A percentile compares a stretch with the other conserved stretches of the same genome.
Conservation (phyloP, 2,888 invertebrate genomes). For the Cryptophagus acutangulus region DNA sequence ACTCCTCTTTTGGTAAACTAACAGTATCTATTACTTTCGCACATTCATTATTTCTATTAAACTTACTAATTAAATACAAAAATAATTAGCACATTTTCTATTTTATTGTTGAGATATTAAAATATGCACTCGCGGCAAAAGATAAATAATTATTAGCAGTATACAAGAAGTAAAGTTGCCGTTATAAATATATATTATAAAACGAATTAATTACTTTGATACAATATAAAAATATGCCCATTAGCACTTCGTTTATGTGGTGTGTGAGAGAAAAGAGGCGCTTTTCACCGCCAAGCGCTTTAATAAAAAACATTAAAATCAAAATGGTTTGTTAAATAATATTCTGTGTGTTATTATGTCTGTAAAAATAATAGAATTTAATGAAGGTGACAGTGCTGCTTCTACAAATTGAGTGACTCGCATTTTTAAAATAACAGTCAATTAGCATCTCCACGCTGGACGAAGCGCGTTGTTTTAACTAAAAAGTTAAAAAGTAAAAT, state of each 20-base stretch:
- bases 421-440: conserved; percentile 42
- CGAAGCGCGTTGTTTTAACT: conserved; percentile 39
- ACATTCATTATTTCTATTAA: too few relatives aligned
- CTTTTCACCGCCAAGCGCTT: neutral
- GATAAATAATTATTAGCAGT: too few relatives aligned
- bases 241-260: conserved; percentile 5
- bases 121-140: too few relatives aligned
- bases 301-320: conserved; percentile 10
- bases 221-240: conserved; percentile 11
- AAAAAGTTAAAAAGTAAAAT: conserved; percentile 32
- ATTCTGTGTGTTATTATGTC: conserved; percentile 32
- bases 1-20: too few relatives aligned
- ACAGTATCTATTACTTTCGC: too few relatives aligned
- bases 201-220: conserved; percentile 5
- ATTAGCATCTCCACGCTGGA: conserved; percentile 35
- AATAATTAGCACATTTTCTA: too few relatives aligned
- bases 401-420: conserved; percentile 38
- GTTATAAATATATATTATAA: neutral
- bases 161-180: conserved; percentile 16
- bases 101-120: too few relatives aligned
- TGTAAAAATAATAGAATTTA: conserved; percentile 39
- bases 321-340: conserved; percentile 17
- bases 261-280: neutral
- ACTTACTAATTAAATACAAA: too few relatives aligned
- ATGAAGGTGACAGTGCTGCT: conserved; percentile 39